A percentile compares a stretch with the other conserved stretches of the same genome.
phyloP scores from a whole-genome alignment of 2,888 invertebrate species.

The Leistus spinibarbis region DNA sequence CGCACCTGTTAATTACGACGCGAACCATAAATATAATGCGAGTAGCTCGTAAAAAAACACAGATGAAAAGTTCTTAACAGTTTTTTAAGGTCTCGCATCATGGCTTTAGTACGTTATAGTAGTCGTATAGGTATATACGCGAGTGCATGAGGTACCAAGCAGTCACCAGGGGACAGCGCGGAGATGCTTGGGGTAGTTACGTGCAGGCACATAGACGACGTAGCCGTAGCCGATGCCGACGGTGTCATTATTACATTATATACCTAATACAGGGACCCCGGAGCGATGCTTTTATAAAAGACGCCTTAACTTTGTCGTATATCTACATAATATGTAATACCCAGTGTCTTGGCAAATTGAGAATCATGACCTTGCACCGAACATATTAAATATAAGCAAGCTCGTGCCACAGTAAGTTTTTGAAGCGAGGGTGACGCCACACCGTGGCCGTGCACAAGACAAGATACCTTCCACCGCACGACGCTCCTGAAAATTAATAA shows the following conservation, averaged over 20 bases:
- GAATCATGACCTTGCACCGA: slow-evolving; percentile 47
- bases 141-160: background rate
- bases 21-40: slow-evolving; percentile 39
- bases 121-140: background rate
- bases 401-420: background rate
- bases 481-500: background rate
- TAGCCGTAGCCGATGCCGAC: slow-evolving; percentile 39
- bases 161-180: background rate
- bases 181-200: background rate
- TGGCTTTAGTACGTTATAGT: slow-evolving; percentile 14
- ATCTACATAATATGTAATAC: slow-evolving; percentile 48
- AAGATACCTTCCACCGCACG: background rate
- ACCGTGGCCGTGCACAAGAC: background rate
- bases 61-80: slow-evolving; percentile 38
- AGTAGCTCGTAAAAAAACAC: slow-evolving; percentile 37
- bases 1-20: slow-evolving; percentile 38
- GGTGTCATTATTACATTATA: slow-evolving; percentile 53
- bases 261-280: slow-evolving; percentile 43
- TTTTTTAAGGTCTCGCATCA: slow-evolving; percentile 38
- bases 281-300: slow-evolving; percentile 39
- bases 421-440: background rate
- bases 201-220: background rate
- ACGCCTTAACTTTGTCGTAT: slow-evolving; percentile 50
- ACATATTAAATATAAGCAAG: slow-evolving; percentile 44
- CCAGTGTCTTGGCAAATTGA: slow-evolving; percentile 49